Percentiles rank a stretch among this genome's conserved stretches.
phyloP scores from a whole-genome alignment of 2,888 invertebrate genomes.

The Ptycholaimellus sp. region DNA sequence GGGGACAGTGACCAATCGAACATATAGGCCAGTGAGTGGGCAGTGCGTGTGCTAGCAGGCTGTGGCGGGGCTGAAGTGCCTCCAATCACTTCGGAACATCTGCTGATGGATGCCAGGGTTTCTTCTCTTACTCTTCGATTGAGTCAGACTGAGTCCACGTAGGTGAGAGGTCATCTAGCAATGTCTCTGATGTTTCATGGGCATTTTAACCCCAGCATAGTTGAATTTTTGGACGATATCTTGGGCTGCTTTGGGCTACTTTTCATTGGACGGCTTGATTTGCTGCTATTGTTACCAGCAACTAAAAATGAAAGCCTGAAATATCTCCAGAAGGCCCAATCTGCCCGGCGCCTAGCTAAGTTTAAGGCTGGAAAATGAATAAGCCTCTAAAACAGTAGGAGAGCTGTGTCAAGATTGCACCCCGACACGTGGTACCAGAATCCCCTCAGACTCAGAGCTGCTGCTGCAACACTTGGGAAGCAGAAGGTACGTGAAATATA shows the following conservation, averaged over 20 bases:
- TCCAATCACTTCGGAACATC: constrained; percentile 23
- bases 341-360: constrained; percentile 30
- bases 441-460: constrained; percentile 28
- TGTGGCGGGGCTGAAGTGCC: constrained; percentile 26
- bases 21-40: constrained; percentile 20
- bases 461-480: constrained; percentile 26
- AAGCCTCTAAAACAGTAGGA: constrained; percentile 29
- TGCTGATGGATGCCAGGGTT: constrained; percentile 18
- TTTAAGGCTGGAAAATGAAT: constrained; percentile 31
- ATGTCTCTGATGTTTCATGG: neutral
- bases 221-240: too few relatives aligned
- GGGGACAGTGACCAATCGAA: too few relatives aligned
- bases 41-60: constrained; percentile 29
- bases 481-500: too few relatives aligned
- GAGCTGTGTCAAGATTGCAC: constrained; percentile 29
- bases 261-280: too few relatives aligned
- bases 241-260: too few relatives aligned
- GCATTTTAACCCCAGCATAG: too few relatives aligned
- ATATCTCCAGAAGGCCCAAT: constrained; percentile 24
- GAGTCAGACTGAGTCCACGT: too few relatives aligned
- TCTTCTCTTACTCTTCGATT: neutral
- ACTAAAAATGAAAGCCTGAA: too few relatives aligned
- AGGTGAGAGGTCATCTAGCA: neutral
- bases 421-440: constrained; percentile 28
- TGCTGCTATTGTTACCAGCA: too few relatives aligned